A percentile compares a stretch with the other conserved stretches of the same genome.
Evolutionary conservation across 1,140 invertebrate genomes (phyloP).

Genomic region (Lepidostoma basale): DNA sequence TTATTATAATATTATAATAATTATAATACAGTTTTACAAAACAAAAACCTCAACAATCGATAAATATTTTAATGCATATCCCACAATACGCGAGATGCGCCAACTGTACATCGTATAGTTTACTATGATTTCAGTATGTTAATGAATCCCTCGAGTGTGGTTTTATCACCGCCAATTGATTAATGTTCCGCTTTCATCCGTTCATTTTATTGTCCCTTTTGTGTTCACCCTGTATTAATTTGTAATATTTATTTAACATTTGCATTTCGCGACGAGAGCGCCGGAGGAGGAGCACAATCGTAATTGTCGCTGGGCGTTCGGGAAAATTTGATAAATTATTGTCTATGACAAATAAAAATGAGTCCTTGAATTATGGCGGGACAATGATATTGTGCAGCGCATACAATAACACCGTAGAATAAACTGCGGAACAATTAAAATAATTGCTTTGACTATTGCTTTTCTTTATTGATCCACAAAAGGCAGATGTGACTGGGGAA

Average conservation of each 20-base stretch:
- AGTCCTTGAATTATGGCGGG: not conserved
- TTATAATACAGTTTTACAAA: no score
- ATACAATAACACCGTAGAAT: no score
- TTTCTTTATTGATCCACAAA: no score
- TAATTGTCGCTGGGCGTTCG: conserved; percentile 22
- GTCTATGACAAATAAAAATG: not conserved
- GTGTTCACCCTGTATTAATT: conserved; percentile 40
- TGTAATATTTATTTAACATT: conserved; percentile 45
- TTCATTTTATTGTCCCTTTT: conserved; percentile 36
- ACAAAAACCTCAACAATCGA: no score
- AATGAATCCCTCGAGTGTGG: conserved; percentile 34
- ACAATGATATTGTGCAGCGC: no score
- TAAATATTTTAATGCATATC: not conserved
- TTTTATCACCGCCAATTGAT: conserved; percentile 41
- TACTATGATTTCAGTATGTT: conserved; percentile 36
- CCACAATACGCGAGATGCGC: not conserved
- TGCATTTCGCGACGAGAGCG: conserved; percentile 27
- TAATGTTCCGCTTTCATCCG: conserved; percentile 35
- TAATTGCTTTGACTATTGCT: no score
- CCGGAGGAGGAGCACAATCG: not conserved
- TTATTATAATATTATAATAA: no score
- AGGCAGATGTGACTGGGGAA: no score
- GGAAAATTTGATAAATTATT: conserved; percentile 25
- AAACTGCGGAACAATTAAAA: no score
- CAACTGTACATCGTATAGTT: conserved; percentile 34